Base-by-base conservation (phyloP, 2,113 vertebrate genomes). In the Speoplatyrhinus poulsoni region DNA sequence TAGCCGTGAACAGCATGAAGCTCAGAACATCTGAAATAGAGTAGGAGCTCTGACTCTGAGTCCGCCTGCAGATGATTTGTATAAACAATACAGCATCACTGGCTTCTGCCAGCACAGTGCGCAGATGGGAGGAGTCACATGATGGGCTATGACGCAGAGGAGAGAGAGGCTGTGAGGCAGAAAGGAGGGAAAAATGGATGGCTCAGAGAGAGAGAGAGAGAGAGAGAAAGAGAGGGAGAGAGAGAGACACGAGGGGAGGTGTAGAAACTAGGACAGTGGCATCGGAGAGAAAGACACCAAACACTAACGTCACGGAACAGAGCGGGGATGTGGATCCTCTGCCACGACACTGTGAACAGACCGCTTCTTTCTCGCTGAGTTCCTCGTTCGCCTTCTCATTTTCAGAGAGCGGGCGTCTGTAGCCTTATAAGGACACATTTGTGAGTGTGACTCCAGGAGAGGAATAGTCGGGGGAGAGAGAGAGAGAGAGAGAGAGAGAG, bases 361-460 rank as follows among this genome's bases (percentile, higher is more conserved):
- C 71, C 77, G 62, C 60, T 73, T 60, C 32, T 16, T 66, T 32
- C 59, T 79, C 77, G 60, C 65, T 80, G 75, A 67, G 65, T 65
- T 65, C 58, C 65, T 79, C 65, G 49, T 69, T 65, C 69, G 82
- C 59, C 60, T 67, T 79, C 82, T 82, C 69, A 46, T 57, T 79
- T 73, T 65, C 47, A 60, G 76, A 72, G 82, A 78, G 81, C 60
- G 65, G 72, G 85, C 75, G 71, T 76, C 81, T 82, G 67, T 59
- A 80, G 80, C 90, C 90, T 80, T 90, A 90, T 89, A 91, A 87
- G 90, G 90, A 83, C 79, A 79, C 80, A 73, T 81, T 84, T 55
- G 70, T 82, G 89, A 84, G 33, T 26, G 54, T 47, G 41, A 26
- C 73, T 19, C 53, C 47, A 69, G 70, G 26, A 67, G 69, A 75